Base-by-base conservation (phyloP, 2,797 vertebrate genomes). In the Argentina silus region DNA sequence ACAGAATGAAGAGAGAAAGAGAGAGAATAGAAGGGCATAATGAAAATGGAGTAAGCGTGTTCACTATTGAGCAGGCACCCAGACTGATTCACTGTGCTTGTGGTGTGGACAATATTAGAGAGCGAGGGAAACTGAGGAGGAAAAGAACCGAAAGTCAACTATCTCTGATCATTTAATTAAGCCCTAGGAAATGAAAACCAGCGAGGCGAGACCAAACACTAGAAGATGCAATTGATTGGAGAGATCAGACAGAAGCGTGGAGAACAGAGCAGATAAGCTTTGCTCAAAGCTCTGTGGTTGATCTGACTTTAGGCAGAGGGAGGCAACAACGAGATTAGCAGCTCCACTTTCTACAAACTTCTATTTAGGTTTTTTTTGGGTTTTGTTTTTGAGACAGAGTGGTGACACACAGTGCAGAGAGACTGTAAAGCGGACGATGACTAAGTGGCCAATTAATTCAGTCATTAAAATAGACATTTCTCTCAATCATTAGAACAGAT, bases 101-200 rank as follows among this genome's bases (percentile, higher is more conserved):
- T 51, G 43, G 69, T 78, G 78, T 57, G 56, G 76, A 78, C 81
- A 76, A 69, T 64, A 72, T 67, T 77, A 81, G 67, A 76, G 75
- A 69, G 73, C 19, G 50, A 72, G 57, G 67, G 71, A 74, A 78
- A 55, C 17, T 4, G 21, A 74, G 50, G 27, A 65, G 44, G 61
- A 43, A 12, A 45, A 61, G 67, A 71, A 78, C 42, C 69, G 51
- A 79, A 75, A 70, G 27, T 8, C 63, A 21, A 67, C 61, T 76
- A 84, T 82, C 74, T 77, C 67, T 57, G 78, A 84, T 83, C 74
- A 73, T 80, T 80, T 86, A 81, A 88, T 86, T 86, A 81, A 80
- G 73, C 76, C 42, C 43, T 57, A 75, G 75, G 78, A 75, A 76
- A 80, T 57, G 60, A 77, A 81, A 83, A 67, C 60, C 77, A 81